These are phyloP conservation scores for Drosophila robusta DNA, from an alignment of 2,888 invertebrate species.

Conservation along the genomic window DNA sequence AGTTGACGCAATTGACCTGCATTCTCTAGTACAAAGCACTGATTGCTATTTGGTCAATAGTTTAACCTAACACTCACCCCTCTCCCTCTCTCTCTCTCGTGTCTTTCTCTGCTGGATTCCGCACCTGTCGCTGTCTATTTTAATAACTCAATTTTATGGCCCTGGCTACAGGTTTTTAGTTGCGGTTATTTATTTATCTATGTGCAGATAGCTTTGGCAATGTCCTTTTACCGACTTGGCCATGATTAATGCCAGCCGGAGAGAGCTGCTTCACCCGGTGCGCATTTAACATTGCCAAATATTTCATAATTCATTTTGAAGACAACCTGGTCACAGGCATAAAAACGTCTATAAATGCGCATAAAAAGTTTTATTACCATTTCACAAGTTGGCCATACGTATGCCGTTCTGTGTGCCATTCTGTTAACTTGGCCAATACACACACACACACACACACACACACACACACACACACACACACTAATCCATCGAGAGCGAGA, in stretches of 20 bases:
- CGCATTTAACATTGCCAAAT: slow-evolving; percentile 53
- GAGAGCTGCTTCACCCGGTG: slow-evolving; percentile 36
- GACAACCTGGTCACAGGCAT: slow-evolving; percentile 60
- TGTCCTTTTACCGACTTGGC: slow-evolving; percentile 64
- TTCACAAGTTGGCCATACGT: slow-evolving; percentile 58
- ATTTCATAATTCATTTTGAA: slow-evolving; percentile 72
- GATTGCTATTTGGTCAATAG: slow-evolving; percentile 58
- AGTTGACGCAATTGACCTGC: slow-evolving; percentile 59
- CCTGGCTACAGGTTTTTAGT: slow-evolving; percentile 42
- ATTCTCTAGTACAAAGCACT: slow-evolving; percentile 51
- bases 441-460: slow-evolving; percentile 14
- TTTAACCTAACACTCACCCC: slow-evolving; percentile 1
- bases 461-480: slow-evolving; percentile 14
- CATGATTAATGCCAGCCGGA: slow-evolving; percentile 65
- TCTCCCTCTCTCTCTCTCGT: background rate
- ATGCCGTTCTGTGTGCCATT: slow-evolving; percentile 17
- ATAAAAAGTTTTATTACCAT: slow-evolving; percentile 73
- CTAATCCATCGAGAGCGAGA: background rate
- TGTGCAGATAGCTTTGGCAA: slow-evolving; percentile 46
- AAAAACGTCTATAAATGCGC: slow-evolving; percentile 70
- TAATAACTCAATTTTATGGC: slow-evolving; percentile 78
- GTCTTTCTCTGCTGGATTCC: slow-evolving; percentile 4
- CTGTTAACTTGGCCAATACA: slow-evolving; percentile 29
- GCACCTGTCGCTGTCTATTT: slow-evolving; percentile 55
- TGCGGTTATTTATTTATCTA: slow-evolving; percentile 54